Evolutionary conservation across 2,113 vertebrate species (phyloP).

Genomic region (Antigone vipio): DNA sequence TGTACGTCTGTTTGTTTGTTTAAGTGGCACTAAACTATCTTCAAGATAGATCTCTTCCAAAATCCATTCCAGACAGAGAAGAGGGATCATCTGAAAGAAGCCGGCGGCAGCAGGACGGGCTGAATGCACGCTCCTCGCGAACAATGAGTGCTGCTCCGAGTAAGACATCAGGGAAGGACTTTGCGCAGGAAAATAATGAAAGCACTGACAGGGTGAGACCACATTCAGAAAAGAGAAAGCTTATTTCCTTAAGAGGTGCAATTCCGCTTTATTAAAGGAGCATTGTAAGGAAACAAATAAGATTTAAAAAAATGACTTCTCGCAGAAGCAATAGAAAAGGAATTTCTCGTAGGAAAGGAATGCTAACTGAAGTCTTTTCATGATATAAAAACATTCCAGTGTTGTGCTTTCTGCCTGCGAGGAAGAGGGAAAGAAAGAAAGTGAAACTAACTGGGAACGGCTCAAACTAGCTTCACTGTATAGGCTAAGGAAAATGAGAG

Average conservation of each 20-base stretch:
- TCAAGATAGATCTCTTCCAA: not conserved
- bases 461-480: not conserved
- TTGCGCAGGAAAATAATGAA: not conserved
- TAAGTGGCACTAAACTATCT: not conserved
- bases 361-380: not conserved
- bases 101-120: not conserved
- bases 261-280: not conserved
- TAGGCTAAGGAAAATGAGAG: not conserved
- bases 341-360: not conserved
- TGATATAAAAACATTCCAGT: not conserved
- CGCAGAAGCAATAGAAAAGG: not conserved
- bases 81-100: not conserved
- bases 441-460: not conserved
- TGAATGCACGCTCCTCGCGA: rapidly evolving
- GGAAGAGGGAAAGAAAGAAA: not conserved
- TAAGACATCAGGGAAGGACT: not conserved
- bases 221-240: not conserved
- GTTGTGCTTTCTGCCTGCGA: not conserved
- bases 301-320: not conserved
- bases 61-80: not conserved
- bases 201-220: not conserved
- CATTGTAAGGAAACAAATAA: not conserved
- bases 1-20: not conserved
- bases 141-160: not conserved
- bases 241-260: not conserved